phyloP scores from a whole-genome alignment of 2,797 vertebrate genomes.

The Trachops cirrhosus region DNA sequence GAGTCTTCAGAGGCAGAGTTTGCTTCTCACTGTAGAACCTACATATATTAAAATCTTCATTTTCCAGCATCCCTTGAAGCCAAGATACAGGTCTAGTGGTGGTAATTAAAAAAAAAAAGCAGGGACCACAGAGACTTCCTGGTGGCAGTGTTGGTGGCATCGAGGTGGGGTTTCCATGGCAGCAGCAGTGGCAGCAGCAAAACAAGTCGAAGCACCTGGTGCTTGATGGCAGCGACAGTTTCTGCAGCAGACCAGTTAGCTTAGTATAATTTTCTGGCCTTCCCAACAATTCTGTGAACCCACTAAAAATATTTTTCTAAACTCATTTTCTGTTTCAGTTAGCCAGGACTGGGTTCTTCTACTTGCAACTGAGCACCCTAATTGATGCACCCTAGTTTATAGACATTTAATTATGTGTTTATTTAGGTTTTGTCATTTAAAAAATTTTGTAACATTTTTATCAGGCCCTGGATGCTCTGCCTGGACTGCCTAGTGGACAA shows the following conservation, averaged over 20 bases:
- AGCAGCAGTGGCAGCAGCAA: background rate
- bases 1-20: background rate
- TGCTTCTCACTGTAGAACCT: background rate
- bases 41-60: background rate
- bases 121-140: background rate
- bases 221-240: background rate
- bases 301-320: background rate
- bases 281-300: background rate
- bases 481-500: background rate
- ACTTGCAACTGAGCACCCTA: background rate
- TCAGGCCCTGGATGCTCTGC: background rate
- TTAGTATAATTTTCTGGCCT: background rate
- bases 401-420: background rate
- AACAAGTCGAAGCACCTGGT: background rate
- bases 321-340: slow-evolving; percentile 15
- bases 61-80: background rate
- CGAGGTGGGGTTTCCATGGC: background rate
- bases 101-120: background rate
- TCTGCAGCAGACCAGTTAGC: background rate
- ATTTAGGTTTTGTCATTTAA: background rate
- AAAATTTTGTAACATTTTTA: background rate
- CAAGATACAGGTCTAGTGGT: background rate
- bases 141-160: background rate
- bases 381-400: background rate
- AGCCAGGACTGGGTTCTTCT: background rate